A percentile compares a stretch with the other conserved stretches of the same genome.
phyloP scores from a whole-genome alignment of 1,140 invertebrate species.

The Lepidostoma basale region DNA sequence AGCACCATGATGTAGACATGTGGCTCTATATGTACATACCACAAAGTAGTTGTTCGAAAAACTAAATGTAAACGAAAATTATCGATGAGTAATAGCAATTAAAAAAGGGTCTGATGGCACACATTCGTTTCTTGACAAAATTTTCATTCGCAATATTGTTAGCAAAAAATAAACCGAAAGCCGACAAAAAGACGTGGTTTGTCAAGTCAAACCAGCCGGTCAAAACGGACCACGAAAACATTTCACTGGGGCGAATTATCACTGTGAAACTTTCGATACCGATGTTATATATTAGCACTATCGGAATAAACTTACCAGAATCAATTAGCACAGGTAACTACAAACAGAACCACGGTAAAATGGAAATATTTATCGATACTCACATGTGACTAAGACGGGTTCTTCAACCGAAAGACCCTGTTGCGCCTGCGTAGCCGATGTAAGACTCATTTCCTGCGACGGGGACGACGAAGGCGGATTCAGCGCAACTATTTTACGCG shows the following conservation, averaged over 20 bases:
- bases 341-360: slow-evolving; percentile 25
- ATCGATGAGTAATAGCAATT: neutral
- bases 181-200: slow-evolving; percentile 37
- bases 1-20: slow-evolving; percentile 31
- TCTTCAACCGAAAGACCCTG: slow-evolving; percentile 61
- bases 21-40: slow-evolving; percentile 28
- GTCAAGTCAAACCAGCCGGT: slow-evolving; percentile 40
- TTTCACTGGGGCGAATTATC: slow-evolving; percentile 47
- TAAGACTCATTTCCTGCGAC: slow-evolving; percentile 60
- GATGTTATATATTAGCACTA: slow-evolving; percentile 54
- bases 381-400: slow-evolving; percentile 63
- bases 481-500: slow-evolving; percentile 46
- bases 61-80: neutral
- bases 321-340: slow-evolving; percentile 51
- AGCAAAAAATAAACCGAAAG: slow-evolving; percentile 13
- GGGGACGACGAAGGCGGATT: slow-evolving; percentile 58
- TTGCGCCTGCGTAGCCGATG: slow-evolving; percentile 63
- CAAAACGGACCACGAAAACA: slow-evolving; percentile 30
- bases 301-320: slow-evolving; percentile 60
- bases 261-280: slow-evolving; percentile 47
- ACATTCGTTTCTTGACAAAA: no score
- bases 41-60: slow-evolving; percentile 20
- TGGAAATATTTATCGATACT: slow-evolving; percentile 61
- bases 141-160: slow-evolving; percentile 6
- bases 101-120: neutral